Base-by-base conservation (phyloP, 2,888 invertebrate genomes). In the Poecilus cupreus region DNA sequence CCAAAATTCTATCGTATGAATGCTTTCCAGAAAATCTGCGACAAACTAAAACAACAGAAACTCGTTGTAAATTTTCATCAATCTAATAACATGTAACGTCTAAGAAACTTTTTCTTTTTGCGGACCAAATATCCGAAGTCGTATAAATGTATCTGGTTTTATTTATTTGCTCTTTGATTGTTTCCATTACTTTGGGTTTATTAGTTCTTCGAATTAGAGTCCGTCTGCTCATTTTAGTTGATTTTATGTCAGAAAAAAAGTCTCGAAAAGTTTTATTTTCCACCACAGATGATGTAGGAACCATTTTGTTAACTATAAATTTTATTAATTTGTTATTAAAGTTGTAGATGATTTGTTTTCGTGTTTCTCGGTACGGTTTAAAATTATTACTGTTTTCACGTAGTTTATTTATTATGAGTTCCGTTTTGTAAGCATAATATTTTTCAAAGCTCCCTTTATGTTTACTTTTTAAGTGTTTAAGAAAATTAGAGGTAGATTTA, bases 91-190 rank as follows among this genome's bases (percentile, higher is more conserved):
- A 24, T 4, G 70, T 70, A 32, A 70, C 39, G 3, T 16, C 70
- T 11, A 70, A 32, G 13, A 70, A 70, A 70, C 70, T 37, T 70
- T 5, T 37, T 26, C 68, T 70, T 70, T 70, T 70, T 70, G 70
- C 39, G 20, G 32, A 37, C 70, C 37, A 70, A 26, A 70, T 26
- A 37, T 70, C 70, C 10, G 43, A 5, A 70, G 70, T 70, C 10
- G 32, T 11, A n/a, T 11, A 37, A 39, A 70, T 37, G 20, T 70
- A 39, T 13, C 24, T 70, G 11, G 43, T 13, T 4, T 4, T 2
- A 70, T 70, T 43, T 11, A 70, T 39, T 70, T 70, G 54, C 3
- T 20, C n/a, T 54, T 11, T 54, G 5, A 26, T 26, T 26, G 26
- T 26, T 3, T 26, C 26, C 5, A 26, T 26, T 26, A 26, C 32